Conservation (phyloP, 2,797 vertebrate genomes). For the Characodon lateralis region DNA sequence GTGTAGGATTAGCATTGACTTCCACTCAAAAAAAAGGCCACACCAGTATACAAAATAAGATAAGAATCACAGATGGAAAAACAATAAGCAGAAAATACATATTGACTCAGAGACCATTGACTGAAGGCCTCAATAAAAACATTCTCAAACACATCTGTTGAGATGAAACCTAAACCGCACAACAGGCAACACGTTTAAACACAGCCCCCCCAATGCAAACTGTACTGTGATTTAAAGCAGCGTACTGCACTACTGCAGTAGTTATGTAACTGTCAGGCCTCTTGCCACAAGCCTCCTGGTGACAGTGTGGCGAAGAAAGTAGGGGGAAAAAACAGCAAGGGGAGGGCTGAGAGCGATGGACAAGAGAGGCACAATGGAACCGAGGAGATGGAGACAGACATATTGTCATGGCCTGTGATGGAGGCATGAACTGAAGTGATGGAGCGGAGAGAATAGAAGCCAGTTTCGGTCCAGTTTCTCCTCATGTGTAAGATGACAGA, state of each 20-base stretch:
- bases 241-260: constrained; percentile 72
- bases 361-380: constrained; percentile 34
- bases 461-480: constrained; percentile 52
- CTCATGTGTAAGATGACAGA: constrained; percentile 22
- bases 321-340: constrained; percentile 28
- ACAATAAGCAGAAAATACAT: constrained; percentile 7
- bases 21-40: background rate
- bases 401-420: constrained; percentile 57
- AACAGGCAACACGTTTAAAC: constrained; percentile 12
- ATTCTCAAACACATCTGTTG: constrained; percentile 12
- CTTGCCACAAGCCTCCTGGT: constrained; percentile 71
- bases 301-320: constrained; percentile 64
- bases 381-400: constrained; percentile 38
- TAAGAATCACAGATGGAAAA: constrained; percentile 2
- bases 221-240: constrained; percentile 58
- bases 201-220: constrained; percentile 17
- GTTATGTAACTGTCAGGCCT: constrained; percentile 74
- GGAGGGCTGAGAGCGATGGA: constrained; percentile 41
- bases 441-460: constrained; percentile 40
- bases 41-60: background rate
- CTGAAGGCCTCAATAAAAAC: background rate
- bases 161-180: constrained; percentile 11
- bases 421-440: constrained; percentile 55
- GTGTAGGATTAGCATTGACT: too few relatives aligned
- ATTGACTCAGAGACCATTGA: background rate